phyloP scores from a whole-genome alignment of 2,888 invertebrate species.

The Temnothorax unifasciatus region DNA sequence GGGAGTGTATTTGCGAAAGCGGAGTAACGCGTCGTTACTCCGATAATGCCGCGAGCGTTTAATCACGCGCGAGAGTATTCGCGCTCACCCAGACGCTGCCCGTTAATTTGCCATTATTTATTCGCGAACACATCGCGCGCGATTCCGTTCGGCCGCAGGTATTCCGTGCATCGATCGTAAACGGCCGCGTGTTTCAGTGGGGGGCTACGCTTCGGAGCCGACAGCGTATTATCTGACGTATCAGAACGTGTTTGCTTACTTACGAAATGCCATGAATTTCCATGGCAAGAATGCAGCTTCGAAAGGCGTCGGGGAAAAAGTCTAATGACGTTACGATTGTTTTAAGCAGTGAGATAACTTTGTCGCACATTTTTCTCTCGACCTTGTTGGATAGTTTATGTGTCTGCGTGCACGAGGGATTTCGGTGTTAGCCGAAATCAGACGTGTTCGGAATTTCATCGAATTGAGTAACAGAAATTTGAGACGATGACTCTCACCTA shows the following conservation, averaged over 20 bases:
- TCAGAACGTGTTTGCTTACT: conserved; percentile 22
- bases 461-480: neutral
- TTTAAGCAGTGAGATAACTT: neutral
- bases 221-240: conserved; percentile 19
- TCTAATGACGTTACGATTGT: neutral
- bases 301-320: conserved; percentile 9
- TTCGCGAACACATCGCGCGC: neutral
- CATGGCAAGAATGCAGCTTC: neutral
- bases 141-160: conserved; percentile 2
- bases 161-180: conserved; percentile 20
- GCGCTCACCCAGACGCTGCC: neutral
- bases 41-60: conserved; percentile 1
- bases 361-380: neutral
- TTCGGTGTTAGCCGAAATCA: neutral
- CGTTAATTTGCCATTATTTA: conserved; percentile 45
- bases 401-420: neutral
- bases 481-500: neutral
- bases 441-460: neutral
- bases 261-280: conserved; percentile 24
- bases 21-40: neutral
- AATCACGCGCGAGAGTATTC: conserved; percentile 12
- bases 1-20: neutral
- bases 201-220: conserved; percentile 2
- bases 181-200: neutral
- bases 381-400: neutral